Evolutionary conservation across 37 sponge, comb jelly and placozoan genomes (phyloP), one percentile per base, ranked within the genome.

Genomic region (Eunapius fragilis): DNA sequence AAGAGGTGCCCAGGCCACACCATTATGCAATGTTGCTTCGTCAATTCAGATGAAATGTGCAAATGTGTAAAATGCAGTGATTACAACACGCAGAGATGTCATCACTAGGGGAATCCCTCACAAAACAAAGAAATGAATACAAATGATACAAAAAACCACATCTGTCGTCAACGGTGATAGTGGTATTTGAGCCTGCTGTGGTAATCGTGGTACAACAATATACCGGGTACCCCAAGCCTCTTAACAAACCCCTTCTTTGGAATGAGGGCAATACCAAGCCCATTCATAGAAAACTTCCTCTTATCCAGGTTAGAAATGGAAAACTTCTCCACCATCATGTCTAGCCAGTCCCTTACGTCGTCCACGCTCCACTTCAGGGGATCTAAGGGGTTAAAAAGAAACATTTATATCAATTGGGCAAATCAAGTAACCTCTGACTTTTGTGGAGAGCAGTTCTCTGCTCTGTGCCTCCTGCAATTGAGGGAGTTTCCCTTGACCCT

Each of bases 101-200:
- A n/a, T n/a, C n/a, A n/a, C n/a, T n/a, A n/a, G n/a, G n/a, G n/a
- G n/a, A n/a, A n/a, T n/a, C n/a, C n/a, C n/a, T n/a, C n/a, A n/a
- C n/a, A n/a, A n/a, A n/a, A n/a, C n/a, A n/a, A n/a, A n/a, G n/a
- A n/a, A n/a, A n/a, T n/a, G n/a, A n/a, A n/a, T n/a, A n/a, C n/a
- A n/a, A n/a, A n/a, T n/a, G n/a, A n/a, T n/a, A n/a, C n/a, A n/a
- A n/a, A n/a, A n/a, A n/a, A n/a, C n/a, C n/a, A n/a, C n/a, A n/a
- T n/a, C n/a, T n/a, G n/a, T n/a, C n/a, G n/a, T n/a, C n/a, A n/a
- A n/a, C n/a, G n/a, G n/a, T n/a, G n/a, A n/a, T n/a, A n/a, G n/a
- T n/a, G n/a, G n/a, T n/a, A n/a, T n/a, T 58, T 58, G 14, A 58
- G 70, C 30, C 82, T 82, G 48, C 37, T 31, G 17, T 80, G 67